phyloP scores from a whole-genome alignment of 2,888 invertebrate species.

The Calephelis perditalis region DNA sequence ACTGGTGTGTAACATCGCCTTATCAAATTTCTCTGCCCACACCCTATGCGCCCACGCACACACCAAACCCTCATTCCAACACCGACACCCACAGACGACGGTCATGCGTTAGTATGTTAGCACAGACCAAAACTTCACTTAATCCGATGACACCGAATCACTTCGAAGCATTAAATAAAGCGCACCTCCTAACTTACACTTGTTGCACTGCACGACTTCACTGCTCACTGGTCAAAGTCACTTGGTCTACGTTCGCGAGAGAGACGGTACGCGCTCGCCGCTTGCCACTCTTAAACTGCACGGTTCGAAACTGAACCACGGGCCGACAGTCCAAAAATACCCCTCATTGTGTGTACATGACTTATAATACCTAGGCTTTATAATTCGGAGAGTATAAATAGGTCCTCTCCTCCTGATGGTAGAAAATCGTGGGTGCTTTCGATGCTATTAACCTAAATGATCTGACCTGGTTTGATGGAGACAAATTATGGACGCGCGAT shows the following conservation, averaged over 20 bases:
- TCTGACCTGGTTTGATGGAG: conserved; percentile 33
- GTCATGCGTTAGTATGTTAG: conserved; percentile 73
- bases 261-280: conserved; percentile 48
- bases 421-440: conserved; percentile 37
- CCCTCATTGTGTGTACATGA: conserved; percentile 66
- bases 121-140: conserved; percentile 51
- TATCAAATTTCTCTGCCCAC: conserved; percentile 76
- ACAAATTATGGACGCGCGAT: conserved; percentile 25
- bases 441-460: conserved; percentile 42
- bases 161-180: conserved; percentile 56
- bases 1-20: conserved; percentile 62
- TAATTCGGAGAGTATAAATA: conserved; percentile 64
- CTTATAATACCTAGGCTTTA: conserved; percentile 62
- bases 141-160: conserved; percentile 41
- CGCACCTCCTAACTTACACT: conserved; percentile 62
- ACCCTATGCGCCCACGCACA: conserved; percentile 49
- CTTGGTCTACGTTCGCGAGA: conserved; percentile 39
- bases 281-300: conserved; percentile 55
- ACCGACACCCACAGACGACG: conserved; percentile 36
- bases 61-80: conserved; percentile 34
- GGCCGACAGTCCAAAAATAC: conserved; percentile 63
- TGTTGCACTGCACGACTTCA: conserved; percentile 32
- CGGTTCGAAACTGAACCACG: conserved; percentile 42
- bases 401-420: conserved; percentile 32
- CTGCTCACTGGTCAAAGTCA: conserved; percentile 38